Base-by-base conservation (phyloP, 1,140 invertebrate species). In the Acromyrmex echinatior region DNA sequence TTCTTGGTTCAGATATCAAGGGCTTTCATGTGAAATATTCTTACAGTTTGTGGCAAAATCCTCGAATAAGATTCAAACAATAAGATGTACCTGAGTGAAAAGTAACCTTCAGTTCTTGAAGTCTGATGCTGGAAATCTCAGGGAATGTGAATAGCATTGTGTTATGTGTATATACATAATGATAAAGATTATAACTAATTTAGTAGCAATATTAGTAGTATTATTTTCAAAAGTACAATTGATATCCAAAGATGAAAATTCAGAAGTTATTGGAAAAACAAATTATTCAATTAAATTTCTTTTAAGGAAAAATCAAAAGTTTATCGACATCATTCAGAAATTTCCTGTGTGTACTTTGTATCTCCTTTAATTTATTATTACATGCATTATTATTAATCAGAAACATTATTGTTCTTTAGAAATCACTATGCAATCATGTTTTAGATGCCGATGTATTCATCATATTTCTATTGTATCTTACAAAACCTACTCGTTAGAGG, bases 61-160 rank as follows among this genome's bases (percentile, higher is more conserved):
- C 56, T 35, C n/a, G 56, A 76, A 76, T 71, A 62, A 51, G 56
- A 63, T 63, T 14, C 21, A 14, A 84, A 84, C 65, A 80, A 81
- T 86, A 51, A 86, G 63, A 25, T 28, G 21, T 66, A 80, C 51
- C n/a, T 18, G 51, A 68, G 77, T n/a, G 84, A 60, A 70, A 86
- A 77, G 78, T 53, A 79, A 39, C 18, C 5, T 28, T 14, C 6
- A 21, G 31, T 84, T 63, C 39, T 82, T 60, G 28, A 74, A 74
- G 25, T 62, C 79, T 73, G 35, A 21, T 14, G 21, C 39, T 21
- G 5, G 7, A 12, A 62, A 76, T 63, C 5, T 35, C 28, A 25
- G 3, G 14, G 49, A 12, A 62, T 21, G 18, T 25, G 3, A 10
- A 7, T 45, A 12, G 16, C 18, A 25, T 51, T 16, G 39, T 5